Evolutionary conservation across 2,888 invertebrate species (phyloP), one percentile per base, ranked within the genome.

Genomic region (Chrysomela aeneicollis): DNA sequence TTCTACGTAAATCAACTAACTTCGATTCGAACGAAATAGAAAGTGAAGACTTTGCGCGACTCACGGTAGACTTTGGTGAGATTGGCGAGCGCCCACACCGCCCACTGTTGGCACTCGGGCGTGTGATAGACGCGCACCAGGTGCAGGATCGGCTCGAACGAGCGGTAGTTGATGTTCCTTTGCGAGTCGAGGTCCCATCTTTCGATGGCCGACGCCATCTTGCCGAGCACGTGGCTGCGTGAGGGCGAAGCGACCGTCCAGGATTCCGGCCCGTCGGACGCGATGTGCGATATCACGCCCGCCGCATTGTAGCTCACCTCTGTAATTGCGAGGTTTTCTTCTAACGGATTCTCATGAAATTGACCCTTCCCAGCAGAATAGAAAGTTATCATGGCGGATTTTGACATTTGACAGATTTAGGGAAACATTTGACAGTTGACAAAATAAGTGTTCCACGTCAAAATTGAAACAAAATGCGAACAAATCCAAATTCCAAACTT

Each of bases 11-110:
- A n/a, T n/a, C n/a, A n/a, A n/a, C n/a, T n/a, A n/a, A 61, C 17
- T 10, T 54, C 26, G 21, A 15, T 4, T 21, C 15, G 8, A 47
- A 57, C 4, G 32, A 18, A 12, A 18, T 19, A 49, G 2, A 3
- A 15, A 21, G 1, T 12, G 3, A 4, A 1, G 21, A 8, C 6
- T 51, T 18, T 6, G 2, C 17, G 6, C 21, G 12, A 91, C 93
- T 90, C 83, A 93, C 95, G 93, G 81, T 95, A 95, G 26, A 96
- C 94, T 65, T 88, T 91, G 53, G 98, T 98, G 67, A 98, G 88
- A 84, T 98, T 98, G 54, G 97, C 97, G 65, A 98, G 86, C 0
- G 98, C 98, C 98, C 98, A 98, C 6, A 93, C 92, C 1, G 97
- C 97, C 98, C 98, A 98, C 81, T 95, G 92, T 81, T 96, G 96